A percentile compares a stretch with the other conserved stretches of the same genome.
phyloP scores from a whole-genome alignment of 2,113 vertebrate genomes.

The Myotis davidii region DNA sequence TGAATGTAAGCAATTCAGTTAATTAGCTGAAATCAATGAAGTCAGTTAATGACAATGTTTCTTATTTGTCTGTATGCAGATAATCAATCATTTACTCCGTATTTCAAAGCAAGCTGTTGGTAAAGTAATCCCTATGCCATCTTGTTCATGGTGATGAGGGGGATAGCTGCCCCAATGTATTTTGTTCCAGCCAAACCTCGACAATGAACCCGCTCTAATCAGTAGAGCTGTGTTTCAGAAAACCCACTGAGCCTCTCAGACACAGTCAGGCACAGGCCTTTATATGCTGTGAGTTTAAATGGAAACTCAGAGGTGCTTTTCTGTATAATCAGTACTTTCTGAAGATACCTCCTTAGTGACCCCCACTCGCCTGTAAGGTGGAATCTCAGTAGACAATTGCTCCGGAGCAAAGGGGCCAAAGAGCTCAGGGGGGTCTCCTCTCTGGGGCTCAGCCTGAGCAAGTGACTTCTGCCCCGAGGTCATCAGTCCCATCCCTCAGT shows the following conservation, averaged over 20 bases:
- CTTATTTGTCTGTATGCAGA: conserved; percentile 30
- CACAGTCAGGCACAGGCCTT: neutral
- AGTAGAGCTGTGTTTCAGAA: neutral
- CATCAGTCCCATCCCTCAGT: conserved; percentile 47
- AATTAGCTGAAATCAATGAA: conserved; percentile 49
- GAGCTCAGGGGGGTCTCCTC: neutral
- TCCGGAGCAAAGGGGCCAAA: neutral
- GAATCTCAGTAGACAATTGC: neutral
- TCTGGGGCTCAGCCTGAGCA: neutral
- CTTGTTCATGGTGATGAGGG: neutral
- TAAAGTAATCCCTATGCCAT: neutral
- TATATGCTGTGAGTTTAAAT: neutral
- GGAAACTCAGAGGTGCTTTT: neutral
- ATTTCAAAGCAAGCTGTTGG: conserved; percentile 46
- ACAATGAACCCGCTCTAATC: neutral
- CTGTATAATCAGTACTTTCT: neutral
- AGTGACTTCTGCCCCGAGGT: neutral
- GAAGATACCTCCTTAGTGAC: neutral
- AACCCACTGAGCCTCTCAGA: neutral
- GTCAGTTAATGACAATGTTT: conserved; percentile 50
- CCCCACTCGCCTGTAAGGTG: rapidly evolving
- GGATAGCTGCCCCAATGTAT: neutral
- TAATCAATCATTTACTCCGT: neutral
- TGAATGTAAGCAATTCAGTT: conserved; percentile 47
- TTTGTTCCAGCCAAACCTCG: neutral